Conservation (phyloP, 2,797 vertebrate genomes). For the Intellagama lesueurii region DNA sequence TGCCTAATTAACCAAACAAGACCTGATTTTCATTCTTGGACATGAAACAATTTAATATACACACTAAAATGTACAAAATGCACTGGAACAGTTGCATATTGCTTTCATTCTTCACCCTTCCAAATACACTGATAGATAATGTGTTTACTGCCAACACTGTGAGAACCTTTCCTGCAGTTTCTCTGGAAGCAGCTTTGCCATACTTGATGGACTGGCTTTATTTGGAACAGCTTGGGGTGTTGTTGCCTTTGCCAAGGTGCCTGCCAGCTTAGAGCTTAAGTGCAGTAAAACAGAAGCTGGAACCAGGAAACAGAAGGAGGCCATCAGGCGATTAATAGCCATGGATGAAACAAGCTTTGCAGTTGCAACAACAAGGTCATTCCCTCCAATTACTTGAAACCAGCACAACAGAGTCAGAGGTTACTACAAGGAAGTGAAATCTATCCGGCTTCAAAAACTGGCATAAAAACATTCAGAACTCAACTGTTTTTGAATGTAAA, state of each 20-base stretch:
- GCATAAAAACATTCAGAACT: not conserved
- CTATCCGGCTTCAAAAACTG: not conserved
- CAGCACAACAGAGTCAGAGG: not conserved
- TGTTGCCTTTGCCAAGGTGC: not conserved
- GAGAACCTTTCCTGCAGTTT: not conserved
- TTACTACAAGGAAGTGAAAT: not conserved
- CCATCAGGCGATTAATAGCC: conserved; percentile 14
- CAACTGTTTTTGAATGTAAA: not conserved
- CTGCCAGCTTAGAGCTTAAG: conserved; percentile 12
- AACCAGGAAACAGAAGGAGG: conserved; percentile 16
- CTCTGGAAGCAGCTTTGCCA: not conserved
- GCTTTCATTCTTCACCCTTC: not conserved
- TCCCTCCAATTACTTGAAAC: not conserved
- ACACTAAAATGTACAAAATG: not conserved
- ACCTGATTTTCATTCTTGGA: not conserved
- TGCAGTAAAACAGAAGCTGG: conserved; percentile 24
- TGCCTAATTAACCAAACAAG: not conserved
- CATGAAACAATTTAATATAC: not conserved
- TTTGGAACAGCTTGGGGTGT: conserved; percentile 8
- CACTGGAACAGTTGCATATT: not conserved
- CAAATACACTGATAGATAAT: not conserved
- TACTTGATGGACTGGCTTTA: not conserved
- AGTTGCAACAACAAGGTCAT: conserved; percentile 1
- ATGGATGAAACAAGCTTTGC: not conserved
- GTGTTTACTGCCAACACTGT: not conserved